Conservation (phyloP, 1,140 invertebrate genomes). For the Tetramorium simillimum region DNA sequence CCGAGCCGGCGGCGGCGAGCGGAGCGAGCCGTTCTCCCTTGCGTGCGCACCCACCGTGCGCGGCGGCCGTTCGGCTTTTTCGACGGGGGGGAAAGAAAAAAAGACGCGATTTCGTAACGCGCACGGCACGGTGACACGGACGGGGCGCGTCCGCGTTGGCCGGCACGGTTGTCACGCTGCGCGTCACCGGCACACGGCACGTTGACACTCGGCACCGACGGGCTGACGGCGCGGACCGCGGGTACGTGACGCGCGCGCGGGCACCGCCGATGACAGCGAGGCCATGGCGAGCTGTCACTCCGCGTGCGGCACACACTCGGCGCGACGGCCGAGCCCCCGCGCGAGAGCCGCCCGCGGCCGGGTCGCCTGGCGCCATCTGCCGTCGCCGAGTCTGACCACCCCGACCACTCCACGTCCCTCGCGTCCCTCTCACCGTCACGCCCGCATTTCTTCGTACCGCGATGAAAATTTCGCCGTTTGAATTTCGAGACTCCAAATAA, state of each 20-base stretch:
- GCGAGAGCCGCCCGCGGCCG: background rate
- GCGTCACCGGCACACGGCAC: constrained; percentile 21
- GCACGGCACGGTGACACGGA: constrained; percentile 11
- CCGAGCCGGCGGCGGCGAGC: constrained; percentile 80
- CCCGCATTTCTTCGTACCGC: too few relatives aligned
- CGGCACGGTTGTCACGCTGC: constrained; percentile 21
- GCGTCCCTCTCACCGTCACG: too few relatives aligned
- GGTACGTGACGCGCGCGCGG: constrained; percentile 50
- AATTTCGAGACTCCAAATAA: too few relatives aligned
- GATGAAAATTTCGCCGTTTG: too few relatives aligned
- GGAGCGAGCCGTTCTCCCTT: constrained; percentile 79
- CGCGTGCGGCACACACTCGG: constrained; percentile 2
- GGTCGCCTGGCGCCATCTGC: constrained; percentile 69
- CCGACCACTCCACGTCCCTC: too few relatives aligned
- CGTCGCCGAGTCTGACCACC: background rate
- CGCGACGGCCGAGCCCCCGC: background rate
- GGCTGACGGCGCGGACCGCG: background rate
- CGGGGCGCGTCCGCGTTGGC: background rate
- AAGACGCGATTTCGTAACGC: background rate
- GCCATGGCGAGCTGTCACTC: constrained; percentile 74
- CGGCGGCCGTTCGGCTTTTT: constrained; percentile 41
- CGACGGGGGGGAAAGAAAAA: constrained; percentile 33
- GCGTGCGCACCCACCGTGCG: constrained; percentile 79
- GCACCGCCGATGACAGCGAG: constrained; percentile 77
- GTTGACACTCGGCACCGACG: background rate